Conservation (phyloP, 53 echinoderm and acorn worm genomes). For the Patiria pectinifera region DNA sequence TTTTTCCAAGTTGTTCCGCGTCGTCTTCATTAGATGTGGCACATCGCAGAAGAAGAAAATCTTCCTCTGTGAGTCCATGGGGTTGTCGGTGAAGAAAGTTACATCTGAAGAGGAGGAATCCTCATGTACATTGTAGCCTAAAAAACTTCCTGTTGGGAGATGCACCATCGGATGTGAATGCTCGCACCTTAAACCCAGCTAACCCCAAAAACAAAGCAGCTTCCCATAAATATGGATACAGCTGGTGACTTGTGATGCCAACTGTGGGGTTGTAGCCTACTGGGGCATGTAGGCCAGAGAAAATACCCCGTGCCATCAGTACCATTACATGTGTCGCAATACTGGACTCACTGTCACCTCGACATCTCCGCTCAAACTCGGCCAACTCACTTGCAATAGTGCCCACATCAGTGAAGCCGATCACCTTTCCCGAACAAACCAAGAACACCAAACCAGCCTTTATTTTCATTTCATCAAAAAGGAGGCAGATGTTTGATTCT, state of each 20-base stretch:
- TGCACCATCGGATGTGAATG: constrained; percentile 71
- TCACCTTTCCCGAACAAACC: constrained; percentile 34
- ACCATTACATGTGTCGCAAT: constrained; percentile 77
- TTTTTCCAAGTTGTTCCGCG: no score
- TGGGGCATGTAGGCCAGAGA: constrained; percentile 43
- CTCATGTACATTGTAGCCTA: constrained; percentile 39
- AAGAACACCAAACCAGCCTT: constrained; percentile 62
- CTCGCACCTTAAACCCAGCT: constrained; percentile 64
- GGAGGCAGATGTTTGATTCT: constrained; percentile 6
- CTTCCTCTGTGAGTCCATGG: no score
- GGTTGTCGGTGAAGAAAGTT: no score
- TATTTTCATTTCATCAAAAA: constrained; percentile 72
- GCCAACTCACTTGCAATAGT: constrained; percentile 54
- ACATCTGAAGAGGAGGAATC: no score
- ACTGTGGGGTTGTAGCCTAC: constrained; percentile 62
- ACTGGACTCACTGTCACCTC: neutral
- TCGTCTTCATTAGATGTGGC: no score
- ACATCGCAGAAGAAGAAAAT: no score
- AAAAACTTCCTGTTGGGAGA: constrained; percentile 62
- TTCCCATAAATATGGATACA: constrained; percentile 58
- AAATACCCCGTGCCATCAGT: constrained; percentile 73
- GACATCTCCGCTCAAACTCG: constrained; percentile 38
- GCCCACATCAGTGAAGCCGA: constrained; percentile 70
- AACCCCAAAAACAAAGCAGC: constrained; percentile 47
- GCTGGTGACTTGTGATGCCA: constrained; percentile 45